Evolutionary conservation across 2,888 invertebrate species (phyloP), one percentile per base, ranked within the genome.

Genomic region (Pseudococcus viburni): DNA sequence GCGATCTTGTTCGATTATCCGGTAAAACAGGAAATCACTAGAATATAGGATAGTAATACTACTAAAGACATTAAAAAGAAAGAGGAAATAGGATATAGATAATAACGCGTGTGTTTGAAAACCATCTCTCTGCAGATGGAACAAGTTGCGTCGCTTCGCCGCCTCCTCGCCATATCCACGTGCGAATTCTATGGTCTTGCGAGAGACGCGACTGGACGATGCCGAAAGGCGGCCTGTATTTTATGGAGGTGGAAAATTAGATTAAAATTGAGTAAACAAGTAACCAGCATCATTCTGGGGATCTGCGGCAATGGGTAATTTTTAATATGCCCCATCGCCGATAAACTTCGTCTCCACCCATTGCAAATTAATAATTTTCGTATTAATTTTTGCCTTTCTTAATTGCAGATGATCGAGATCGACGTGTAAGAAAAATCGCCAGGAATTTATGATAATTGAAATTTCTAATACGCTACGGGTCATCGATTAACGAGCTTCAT

Each of bases 21-120:
- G 88, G 88, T 88, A 88, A 83, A 88, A 88, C 83, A 88, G 88
- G 88, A 88, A 88, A 88, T 88, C 59, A 11, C 77, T 73, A 26
- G 73, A 88, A 88, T 88, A 88, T 88, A 88, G 88, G 88, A 88
- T 88, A 88, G 88, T 88, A 88, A 88, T 88, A 88, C 80, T 88
- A 88, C 88, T 80, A 59, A 88, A 88, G 83, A 88, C 88, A 88
- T 88, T 88, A 55, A 88, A 88, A 83, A 80, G 42, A 88, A 88
- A 88, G 88, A 88, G 88, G 88, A 88, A 88, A 80, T 88, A 88
- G 88, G 55, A 88, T 88, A 88, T 83, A 83, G 88, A 88, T 88
- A 88, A 80, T 88, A 88, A 83, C 88, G 88, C 77, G 77, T 83
- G 86, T 64, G 22, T 86, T 46, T 80, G 42, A 12, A 51, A 87